These are phyloP conservation scores for Pituophis catenifer DNA, from an alignment of 2,113 vertebrate species.

Conservation along the genomic window DNA sequence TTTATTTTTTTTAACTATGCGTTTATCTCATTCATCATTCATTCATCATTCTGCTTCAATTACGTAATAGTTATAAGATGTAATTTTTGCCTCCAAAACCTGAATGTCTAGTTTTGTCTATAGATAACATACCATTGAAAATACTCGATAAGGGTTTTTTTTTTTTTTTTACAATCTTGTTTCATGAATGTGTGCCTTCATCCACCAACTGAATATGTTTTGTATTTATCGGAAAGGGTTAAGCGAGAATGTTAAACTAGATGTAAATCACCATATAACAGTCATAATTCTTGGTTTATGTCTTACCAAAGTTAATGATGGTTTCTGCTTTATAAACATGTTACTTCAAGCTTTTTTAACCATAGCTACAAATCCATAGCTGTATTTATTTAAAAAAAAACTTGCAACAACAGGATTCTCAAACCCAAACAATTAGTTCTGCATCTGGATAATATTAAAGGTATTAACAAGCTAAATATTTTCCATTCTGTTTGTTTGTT, in stretches of 20 bases:
- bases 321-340: neutral
- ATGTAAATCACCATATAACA: neutral
- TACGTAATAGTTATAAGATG: neutral
- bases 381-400: neutral
- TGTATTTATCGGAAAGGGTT: neutral
- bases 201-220: neutral
- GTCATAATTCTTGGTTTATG: neutral
- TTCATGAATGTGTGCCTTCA: neutral
- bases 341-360: neutral
- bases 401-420: neutral
- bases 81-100: neutral
- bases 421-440: neutral
- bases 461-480: neutral
- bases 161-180: neutral
- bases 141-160: neutral
- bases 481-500: neutral
- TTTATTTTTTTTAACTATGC: conserved; percentile 3
- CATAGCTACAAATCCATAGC: neutral
- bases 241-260: neutral
- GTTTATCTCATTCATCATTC: neutral
- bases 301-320: neutral
- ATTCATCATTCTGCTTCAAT: neutral
- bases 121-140: neutral
- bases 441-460: neutral
- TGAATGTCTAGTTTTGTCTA: neutral